phyloP scores from a whole-genome alignment of 2,113 vertebrate species.

The Cnemophilus loriae region DNA sequence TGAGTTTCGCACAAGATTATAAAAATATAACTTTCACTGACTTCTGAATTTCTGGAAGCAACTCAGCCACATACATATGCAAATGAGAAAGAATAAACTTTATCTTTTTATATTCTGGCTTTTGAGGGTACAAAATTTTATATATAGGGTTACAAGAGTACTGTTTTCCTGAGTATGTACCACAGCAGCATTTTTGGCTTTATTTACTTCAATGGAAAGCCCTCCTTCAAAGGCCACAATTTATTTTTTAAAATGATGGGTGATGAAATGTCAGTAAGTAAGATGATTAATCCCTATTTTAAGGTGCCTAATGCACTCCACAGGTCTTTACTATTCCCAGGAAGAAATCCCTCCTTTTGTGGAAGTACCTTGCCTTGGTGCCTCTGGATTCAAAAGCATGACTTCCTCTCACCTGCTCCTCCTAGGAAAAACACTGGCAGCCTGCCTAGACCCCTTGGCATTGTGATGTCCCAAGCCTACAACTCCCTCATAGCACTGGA shows the following conservation, averaged over 20 bases:
- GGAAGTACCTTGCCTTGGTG: background rate
- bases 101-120: background rate
- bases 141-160: background rate
- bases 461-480: background rate
- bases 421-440: background rate
- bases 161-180: background rate
- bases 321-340: background rate
- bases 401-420: background rate
- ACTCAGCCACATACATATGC: background rate
- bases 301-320: background rate
- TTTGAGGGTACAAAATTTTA: background rate
- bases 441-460: background rate
- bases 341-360: background rate
- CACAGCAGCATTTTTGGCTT: background rate
- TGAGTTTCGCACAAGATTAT: background rate
- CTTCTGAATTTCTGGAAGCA: constrained; percentile 2
- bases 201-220: background rate
- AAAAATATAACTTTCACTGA: background rate
- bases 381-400: background rate
- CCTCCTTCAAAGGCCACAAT: background rate
- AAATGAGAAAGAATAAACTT: background rate
- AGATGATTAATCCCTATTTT: background rate
- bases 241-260: background rate
- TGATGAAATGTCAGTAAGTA: background rate
- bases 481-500: background rate